These are phyloP conservation scores for Paracyclopina nana DNA, from an alignment of 1,140 invertebrate species.

Conservation along the genomic window DNA sequence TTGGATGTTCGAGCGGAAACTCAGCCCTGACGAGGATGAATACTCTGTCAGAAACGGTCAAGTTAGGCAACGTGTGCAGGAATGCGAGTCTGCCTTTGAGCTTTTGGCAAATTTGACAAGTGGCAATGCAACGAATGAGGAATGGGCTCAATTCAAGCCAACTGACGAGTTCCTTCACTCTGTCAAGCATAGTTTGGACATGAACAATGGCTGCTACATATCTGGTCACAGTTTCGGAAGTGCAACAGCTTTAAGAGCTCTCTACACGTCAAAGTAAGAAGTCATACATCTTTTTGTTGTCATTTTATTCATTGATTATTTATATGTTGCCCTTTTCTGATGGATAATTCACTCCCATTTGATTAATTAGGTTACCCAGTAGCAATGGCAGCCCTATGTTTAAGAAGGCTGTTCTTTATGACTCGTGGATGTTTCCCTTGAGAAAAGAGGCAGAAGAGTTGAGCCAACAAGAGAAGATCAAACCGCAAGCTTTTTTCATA, in stretches of 20 bases:
- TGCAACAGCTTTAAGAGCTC: neutral
- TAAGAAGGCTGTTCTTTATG: neutral
- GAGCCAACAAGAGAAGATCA: no score
- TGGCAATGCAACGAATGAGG: neutral
- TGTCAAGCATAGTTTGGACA: neutral
- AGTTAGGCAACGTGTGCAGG: neutral
- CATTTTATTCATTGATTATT: no score
- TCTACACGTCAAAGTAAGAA: neutral
- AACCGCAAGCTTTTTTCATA: neutral
- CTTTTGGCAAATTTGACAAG: neutral
- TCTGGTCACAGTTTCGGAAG: neutral
- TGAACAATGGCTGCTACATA: neutral
- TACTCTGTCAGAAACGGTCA: neutral
- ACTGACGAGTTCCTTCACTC: neutral
- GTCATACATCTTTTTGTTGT: no score
- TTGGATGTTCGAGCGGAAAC: neutral
- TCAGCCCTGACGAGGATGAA: neutral
- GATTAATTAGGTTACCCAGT: no score
- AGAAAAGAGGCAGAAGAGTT: constrained; percentile 4
- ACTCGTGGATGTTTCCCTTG: constrained; percentile 11
- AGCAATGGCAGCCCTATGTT: no score
- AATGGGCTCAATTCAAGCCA: neutral
- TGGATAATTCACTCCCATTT: no score
- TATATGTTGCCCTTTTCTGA: no score
- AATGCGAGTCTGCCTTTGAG: neutral